Conservation (phyloP, 2,797 vertebrate species). For the Hydrophis major region DNA sequence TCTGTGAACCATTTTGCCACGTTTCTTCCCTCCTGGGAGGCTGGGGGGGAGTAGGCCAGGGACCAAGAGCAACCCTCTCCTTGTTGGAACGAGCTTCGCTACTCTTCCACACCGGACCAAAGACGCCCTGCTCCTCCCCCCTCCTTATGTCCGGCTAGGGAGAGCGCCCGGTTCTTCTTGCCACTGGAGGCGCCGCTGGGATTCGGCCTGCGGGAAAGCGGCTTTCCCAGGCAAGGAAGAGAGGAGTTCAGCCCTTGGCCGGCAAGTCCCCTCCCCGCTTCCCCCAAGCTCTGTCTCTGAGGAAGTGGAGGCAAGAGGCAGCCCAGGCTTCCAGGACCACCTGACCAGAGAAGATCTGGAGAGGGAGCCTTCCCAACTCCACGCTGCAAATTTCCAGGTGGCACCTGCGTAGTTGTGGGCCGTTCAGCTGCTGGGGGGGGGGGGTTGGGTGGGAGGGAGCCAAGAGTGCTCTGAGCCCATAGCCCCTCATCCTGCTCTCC, state of each 20-base stretch:
- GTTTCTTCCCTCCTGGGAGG: too few species aligned
- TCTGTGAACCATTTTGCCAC: neutral
- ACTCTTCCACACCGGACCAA: neutral
- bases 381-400: neutral
- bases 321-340: neutral
- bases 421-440: rapidly evolving
- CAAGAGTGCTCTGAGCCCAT: neutral
- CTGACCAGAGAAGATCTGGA: neutral
- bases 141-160: neutral
- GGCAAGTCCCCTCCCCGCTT: too few species aligned
- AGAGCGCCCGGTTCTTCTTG: rapidly evolving
- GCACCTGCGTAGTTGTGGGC: neutral
- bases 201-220: neutral
- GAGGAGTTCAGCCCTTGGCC: neutral
- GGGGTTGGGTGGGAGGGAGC: neutral
- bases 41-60: neutral
- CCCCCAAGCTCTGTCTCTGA: neutral
- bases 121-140: neutral
- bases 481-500: neutral
- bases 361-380: neutral
- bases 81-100: neutral
- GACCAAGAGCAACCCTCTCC: rapidly evolving
- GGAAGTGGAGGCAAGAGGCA: neutral
- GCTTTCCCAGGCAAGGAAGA: neutral
- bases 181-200: too few species aligned